Conservation (phyloP, 1,140 invertebrate genomes). For the Caenorhabditis inopinata region DNA sequence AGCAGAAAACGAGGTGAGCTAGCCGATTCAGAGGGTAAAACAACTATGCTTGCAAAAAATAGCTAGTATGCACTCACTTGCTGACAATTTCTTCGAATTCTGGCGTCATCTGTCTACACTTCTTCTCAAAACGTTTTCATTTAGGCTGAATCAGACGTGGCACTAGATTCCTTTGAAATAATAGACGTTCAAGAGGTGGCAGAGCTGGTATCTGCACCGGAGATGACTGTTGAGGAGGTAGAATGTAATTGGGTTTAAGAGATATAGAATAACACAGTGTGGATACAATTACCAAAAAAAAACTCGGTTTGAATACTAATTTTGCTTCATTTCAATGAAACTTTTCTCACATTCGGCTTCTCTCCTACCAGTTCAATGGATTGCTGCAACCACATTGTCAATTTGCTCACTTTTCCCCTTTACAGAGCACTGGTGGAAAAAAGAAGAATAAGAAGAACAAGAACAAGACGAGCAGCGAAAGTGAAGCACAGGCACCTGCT, state of each 20-base stretch:
- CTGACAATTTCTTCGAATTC: not conserved
- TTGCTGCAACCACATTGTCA: not conserved
- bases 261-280: not conserved
- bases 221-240: slow-evolving; percentile 22
- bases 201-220: not conserved
- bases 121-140: not conserved
- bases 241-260: not conserved
- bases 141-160: slow-evolving; percentile 27
- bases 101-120: not conserved
- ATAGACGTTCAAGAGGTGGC: not conserved
- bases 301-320: slow-evolving; percentile 12
- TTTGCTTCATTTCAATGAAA: not conserved
- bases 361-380: not conserved
- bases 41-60: not conserved
- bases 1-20: not conserved
- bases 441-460: slow-evolving; percentile 36
- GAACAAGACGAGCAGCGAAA: slow-evolving; percentile 31
- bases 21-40: no score
- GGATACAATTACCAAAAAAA: not conserved
- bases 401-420: not conserved
- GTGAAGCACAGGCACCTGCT: not conserved
- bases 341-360: not conserved
- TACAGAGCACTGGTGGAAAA: not conserved
- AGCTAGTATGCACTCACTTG: slow-evolving; percentile 4
- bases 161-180: slow-evolving; percentile 30